These are phyloP conservation scores for Luperina testacea DNA, from an alignment of 2,888 invertebrate species.

Conservation along the genomic window DNA sequence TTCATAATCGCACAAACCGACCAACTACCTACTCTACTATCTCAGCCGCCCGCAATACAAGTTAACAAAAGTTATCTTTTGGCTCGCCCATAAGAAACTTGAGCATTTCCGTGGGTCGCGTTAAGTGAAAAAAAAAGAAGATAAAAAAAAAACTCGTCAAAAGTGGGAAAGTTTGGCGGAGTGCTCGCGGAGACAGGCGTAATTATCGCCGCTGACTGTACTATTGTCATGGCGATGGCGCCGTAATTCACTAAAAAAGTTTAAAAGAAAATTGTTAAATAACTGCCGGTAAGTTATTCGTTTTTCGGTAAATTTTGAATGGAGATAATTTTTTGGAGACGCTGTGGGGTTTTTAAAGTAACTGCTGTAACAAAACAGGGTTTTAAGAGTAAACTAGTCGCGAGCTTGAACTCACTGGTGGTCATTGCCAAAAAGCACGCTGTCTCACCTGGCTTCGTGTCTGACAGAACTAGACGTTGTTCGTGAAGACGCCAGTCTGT, in stretches of 20 bases:
- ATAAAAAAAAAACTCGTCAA: slow-evolving; percentile 60
- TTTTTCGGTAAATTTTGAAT: slow-evolving; percentile 37
- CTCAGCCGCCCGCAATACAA: slow-evolving; percentile 41
- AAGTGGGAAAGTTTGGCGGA: slow-evolving; percentile 63
- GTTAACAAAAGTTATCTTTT: slow-evolving; percentile 64
- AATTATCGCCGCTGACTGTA: slow-evolving; percentile 61
- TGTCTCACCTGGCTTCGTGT: too few relatives aligned
- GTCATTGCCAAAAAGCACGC: too few relatives aligned
- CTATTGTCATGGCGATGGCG: slow-evolving; percentile 59
- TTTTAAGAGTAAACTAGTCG: too few relatives aligned
- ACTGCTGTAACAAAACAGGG: too few relatives aligned
- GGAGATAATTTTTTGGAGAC: not conserved
- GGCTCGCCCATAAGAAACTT: slow-evolving; percentile 60
- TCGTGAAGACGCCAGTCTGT: too few relatives aligned
- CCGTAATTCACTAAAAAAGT: slow-evolving; percentile 63
- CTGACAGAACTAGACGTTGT: too few relatives aligned
- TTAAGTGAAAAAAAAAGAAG: slow-evolving; percentile 62
- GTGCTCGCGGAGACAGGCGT: slow-evolving; percentile 61
- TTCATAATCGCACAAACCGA: slow-evolving; percentile 1
- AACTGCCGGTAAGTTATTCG: slow-evolving; percentile 50
- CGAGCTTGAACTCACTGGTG: too few relatives aligned
- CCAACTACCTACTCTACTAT: slow-evolving; percentile 16
- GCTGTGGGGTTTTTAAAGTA: not conserved
- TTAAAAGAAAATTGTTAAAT: slow-evolving; percentile 63
- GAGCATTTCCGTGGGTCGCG: slow-evolving; percentile 61